These are phyloP conservation scores for Andrena dorsata DNA, from an alignment of 2,888 invertebrate species.

Conservation along the genomic window DNA sequence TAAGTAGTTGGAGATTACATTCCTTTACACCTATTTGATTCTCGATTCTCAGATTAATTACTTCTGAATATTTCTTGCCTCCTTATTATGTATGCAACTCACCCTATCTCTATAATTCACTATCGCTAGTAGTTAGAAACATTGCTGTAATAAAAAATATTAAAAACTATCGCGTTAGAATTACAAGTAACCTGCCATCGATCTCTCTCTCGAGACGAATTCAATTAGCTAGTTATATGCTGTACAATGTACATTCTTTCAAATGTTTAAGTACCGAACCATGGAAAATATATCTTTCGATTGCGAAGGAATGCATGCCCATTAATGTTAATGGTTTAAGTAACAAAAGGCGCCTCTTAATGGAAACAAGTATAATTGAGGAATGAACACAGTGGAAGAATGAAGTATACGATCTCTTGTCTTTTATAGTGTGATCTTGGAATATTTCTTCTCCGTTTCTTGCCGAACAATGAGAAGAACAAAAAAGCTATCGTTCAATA, in stretches of 20 bases:
- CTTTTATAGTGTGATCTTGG: background rate
- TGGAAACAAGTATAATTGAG: conserved; percentile 1
- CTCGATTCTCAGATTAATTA: conserved; percentile 5
- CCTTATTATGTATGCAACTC: background rate
- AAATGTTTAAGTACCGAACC: background rate
- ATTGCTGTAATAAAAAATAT: conserved; percentile 27
- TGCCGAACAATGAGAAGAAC: background rate
- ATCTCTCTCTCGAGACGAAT: conserved; percentile 2
- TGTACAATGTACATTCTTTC: conserved; percentile 6
- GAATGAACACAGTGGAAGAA: conserved; percentile 10
- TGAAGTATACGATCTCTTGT: background rate
- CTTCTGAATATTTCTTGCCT: background rate
- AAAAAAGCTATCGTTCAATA: conserved; percentile 9
- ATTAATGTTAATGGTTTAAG: background rate
- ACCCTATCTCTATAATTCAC: conserved; percentile 9
- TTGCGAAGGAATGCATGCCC: background rate
- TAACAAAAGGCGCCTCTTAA: background rate
- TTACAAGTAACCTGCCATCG: background rate
- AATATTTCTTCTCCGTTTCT: conserved; percentile 28
- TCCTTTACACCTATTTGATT: conserved; percentile 1
- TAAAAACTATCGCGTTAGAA: conserved; percentile 8
- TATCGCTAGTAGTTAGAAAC: conserved; percentile 6
- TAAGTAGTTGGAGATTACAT: conserved; percentile 25
- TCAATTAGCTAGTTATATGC: conserved; percentile 4
- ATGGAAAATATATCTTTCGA: conserved; percentile 3